These are phyloP conservation scores for Lordiphosa collinella DNA, from an alignment of 1,140 invertebrate genomes.

Conservation along the genomic window DNA sequence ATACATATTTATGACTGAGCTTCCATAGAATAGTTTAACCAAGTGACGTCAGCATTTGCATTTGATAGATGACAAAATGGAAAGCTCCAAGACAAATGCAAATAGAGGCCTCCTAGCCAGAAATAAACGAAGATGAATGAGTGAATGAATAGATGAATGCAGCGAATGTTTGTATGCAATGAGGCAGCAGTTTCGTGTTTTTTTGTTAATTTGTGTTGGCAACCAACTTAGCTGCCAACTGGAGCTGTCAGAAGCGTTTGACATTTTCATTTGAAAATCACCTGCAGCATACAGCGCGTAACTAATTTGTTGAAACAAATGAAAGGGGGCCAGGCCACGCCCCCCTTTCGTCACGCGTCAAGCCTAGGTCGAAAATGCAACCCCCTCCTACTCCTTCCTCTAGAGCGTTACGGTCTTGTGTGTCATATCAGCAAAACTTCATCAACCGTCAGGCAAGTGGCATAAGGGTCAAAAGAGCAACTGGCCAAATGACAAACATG, in stretches of 20 bases:
- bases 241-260: slow-evolving; percentile 36
- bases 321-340: background rate
- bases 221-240: slow-evolving; percentile 25
- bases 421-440: slow-evolving; percentile 39
- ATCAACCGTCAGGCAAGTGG: slow-evolving; percentile 23
- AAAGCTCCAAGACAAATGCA: slow-evolving; percentile 51
- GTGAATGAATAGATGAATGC: slow-evolving; percentile 6
- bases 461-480: slow-evolving; percentile 55
- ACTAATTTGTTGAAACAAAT: slow-evolving; percentile 60
- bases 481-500: slow-evolving; percentile 50
- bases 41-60: slow-evolving; percentile 46
- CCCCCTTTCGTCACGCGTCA: slow-evolving; percentile 22
- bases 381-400: background rate
- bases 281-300: slow-evolving; percentile 54
- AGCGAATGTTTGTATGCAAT: slow-evolving; percentile 6
- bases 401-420: too few species aligned
- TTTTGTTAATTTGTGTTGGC: background rate
- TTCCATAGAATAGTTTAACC: background rate
- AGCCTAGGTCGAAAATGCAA: slow-evolving; percentile 17
- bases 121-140: slow-evolving; percentile 64
- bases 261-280: slow-evolving; percentile 61
- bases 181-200: slow-evolving; percentile 40
- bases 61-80: slow-evolving; percentile 66
- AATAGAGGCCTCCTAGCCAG: slow-evolving; percentile 19
- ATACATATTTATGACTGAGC: slow-evolving; percentile 22